Evolutionary conservation across 92 coral and sea anemone species (phyloP).

Genomic region (Scolanthus callimorphus): DNA sequence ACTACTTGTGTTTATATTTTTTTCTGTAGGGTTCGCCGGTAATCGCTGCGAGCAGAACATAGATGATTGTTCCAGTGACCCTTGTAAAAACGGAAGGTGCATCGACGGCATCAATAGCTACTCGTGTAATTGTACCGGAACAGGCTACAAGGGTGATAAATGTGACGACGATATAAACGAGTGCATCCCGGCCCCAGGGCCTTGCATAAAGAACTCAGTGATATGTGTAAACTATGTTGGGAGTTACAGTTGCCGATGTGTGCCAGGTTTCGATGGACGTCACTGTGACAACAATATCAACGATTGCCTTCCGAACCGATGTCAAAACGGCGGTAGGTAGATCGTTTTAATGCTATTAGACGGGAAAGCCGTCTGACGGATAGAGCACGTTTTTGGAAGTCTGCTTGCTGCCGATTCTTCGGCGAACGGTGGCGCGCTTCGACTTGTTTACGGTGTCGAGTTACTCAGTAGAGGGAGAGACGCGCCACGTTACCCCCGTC

Average conservation of each 20-base stretch:
- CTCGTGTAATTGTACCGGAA: slow-evolving; percentile 74
- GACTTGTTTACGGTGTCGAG: too few relatives aligned
- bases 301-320: slow-evolving; percentile 71
- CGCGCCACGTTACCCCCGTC: too few relatives aligned
- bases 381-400: too few relatives aligned
- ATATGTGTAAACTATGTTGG: slow-evolving; percentile 75
- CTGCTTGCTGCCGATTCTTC: too few relatives aligned
- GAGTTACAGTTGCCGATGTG: slow-evolving; percentile 65
- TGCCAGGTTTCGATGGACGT: slow-evolving; percentile 51
- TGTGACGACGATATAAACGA: slow-evolving; percentile 75
- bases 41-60: slow-evolving; percentile 62
- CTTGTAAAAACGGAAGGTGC: slow-evolving; percentile 64
- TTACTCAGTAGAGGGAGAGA: too few relatives aligned
- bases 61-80: slow-evolving; percentile 65
- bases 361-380: too few relatives aligned
- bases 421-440: too few relatives aligned
- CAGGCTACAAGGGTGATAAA: slow-evolving; percentile 70
- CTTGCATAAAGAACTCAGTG: slow-evolving; percentile 70
- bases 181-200: slow-evolving; percentile 34
- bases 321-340: slow-evolving; percentile 76
- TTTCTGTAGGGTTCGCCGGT: slow-evolving; percentile 76
- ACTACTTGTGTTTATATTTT: neutral
- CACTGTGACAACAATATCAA: slow-evolving; percentile 72
- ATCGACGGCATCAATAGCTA: slow-evolving; percentile 52
- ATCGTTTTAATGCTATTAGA: too few relatives aligned